These are phyloP conservation scores for Zoanthus gigantus DNA, from an alignment of 92 coral and sea anemone species.

Conservation along the genomic window DNA sequence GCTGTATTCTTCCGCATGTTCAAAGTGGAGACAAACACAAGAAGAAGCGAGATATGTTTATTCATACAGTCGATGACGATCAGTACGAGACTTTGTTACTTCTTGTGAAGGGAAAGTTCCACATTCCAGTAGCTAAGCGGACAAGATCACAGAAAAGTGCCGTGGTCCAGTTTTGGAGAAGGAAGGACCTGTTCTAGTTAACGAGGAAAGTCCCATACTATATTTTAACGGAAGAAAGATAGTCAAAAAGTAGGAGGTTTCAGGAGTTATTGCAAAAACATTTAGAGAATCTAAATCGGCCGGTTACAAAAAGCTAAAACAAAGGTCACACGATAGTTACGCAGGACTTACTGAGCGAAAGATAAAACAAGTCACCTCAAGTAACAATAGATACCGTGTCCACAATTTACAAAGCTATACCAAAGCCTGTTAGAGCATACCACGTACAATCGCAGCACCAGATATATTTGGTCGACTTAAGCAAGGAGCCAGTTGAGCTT, in stretches of 20 bases:
- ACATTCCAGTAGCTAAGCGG: conserved; percentile 35
- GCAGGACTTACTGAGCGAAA: conserved; percentile 53
- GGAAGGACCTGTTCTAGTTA: conserved; percentile 36
- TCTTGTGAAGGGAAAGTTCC: conserved; percentile 34
- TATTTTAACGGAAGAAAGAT: conserved; percentile 45
- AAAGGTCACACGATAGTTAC: conserved; percentile 30
- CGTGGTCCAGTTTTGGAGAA: conserved; percentile 48
- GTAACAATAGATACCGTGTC: conserved; percentile 45
- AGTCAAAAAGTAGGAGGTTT: conserved; percentile 30
- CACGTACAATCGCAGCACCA: conserved; percentile 61
- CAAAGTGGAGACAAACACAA: conserved; percentile 32
- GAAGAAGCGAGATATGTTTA: conserved; percentile 49
- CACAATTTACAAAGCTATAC: conserved; percentile 54
- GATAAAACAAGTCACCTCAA: conserved; percentile 48
- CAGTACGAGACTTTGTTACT: conserved; percentile 49
- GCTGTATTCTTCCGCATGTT: conserved; percentile 36
- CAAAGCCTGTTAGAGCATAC: conserved; percentile 49
- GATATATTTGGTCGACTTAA: conserved; percentile 58
- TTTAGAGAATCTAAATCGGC: conserved; percentile 48
- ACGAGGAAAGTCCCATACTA: conserved; percentile 18
- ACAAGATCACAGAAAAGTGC: conserved; percentile 45
- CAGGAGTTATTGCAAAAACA: conserved; percentile 45
- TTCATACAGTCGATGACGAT: conserved; percentile 42
- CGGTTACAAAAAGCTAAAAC: conserved; percentile 51
- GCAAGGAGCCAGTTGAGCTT: conserved; percentile 43